These are phyloP conservation scores for Salticus scenicus DNA, from an alignment of 2,888 invertebrate species.

Conservation along the genomic window DNA sequence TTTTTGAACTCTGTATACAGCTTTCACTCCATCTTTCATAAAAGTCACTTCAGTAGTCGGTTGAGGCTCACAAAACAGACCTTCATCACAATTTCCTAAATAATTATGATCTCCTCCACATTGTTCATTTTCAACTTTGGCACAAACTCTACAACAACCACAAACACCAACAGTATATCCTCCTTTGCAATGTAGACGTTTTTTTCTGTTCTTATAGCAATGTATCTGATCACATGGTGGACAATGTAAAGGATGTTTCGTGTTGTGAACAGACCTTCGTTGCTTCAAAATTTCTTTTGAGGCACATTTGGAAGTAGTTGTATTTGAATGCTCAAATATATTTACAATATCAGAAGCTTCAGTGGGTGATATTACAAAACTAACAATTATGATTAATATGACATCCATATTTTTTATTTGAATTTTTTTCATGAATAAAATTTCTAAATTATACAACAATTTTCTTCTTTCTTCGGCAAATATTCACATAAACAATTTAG, in stretches of 20 bases:
- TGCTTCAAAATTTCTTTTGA: background rate
- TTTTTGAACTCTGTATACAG: conserved; percentile 41
- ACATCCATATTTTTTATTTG: background rate
- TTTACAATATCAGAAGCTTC: background rate
- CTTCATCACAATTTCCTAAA: conserved; percentile 75
- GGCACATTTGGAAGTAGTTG: background rate
- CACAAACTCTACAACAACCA: conserved; percentile 76
- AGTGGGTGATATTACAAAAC: background rate
- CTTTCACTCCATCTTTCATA: conserved; percentile 35
- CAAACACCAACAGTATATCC: conserved; percentile 75
- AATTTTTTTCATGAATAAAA: too few species aligned
- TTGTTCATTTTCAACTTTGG: conserved; percentile 74
- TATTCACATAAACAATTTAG: too few species aligned
- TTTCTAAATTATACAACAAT: too few species aligned
- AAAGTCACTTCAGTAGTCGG: conserved; percentile 34
- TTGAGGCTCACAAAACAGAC: conserved; percentile 73
- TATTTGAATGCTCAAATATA: background rate
- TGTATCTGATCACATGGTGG: conserved; percentile 76
- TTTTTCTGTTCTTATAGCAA: conserved; percentile 73
- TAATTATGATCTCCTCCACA: conserved; percentile 75
- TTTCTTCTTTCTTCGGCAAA: too few species aligned
- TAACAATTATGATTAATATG: background rate
- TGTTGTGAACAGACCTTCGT: background rate
- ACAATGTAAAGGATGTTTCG: conserved; percentile 73
- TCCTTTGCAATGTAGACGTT: conserved; percentile 74